Evolutionary conservation across 1,140 invertebrate genomes (phyloP), one percentile per base, ranked within the genome.

Genomic region (Copidosoma floridanum): DNA sequence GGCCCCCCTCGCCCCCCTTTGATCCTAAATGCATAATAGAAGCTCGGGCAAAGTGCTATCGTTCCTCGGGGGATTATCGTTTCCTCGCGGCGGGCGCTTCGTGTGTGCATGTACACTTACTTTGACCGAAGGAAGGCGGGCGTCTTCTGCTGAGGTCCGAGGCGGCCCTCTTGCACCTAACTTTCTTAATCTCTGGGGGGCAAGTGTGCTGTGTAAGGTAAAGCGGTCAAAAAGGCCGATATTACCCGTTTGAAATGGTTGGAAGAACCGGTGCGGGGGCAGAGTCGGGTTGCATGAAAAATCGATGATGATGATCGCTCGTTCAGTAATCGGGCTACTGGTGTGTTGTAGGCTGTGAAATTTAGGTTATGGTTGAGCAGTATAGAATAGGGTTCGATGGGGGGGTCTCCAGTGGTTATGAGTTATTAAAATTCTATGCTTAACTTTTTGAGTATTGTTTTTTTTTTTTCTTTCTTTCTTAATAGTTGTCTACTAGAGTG

Each of bases 11-110:
- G 12, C 23, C n/a, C n/a, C n/a, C 14, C 48, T 53, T 53, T 53
- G 41, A 60, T 54, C 43, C 41, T 48, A 48, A 48, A 60, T 60
- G 43, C 50, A 60, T 60, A 54, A 54, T 60, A 23, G 41, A 48
- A 14, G n/a, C 27, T 5, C 47, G 24, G 12, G 14, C 32, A 43
- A 51, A 51, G 38, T 59, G 57, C 50, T 21, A 46, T 46, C 29
- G 46, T 24, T 40, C 58, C 41, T 41, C 16, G 0, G 51, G 41
- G 41, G 57, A 46, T 52, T 24, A 32, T 41, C 57, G 27, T 38
- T 59, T 46, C 16, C 23, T 59, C 50, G 27, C 27, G 29, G 44
- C 44, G 20, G 29, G 37, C 53, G 53, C n/a, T 52, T 59, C 51
- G 26, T 47, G 21, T 24, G 12, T n/a, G n/a, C 21, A 7, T 12